Percentiles rank a stretch among this genome's conserved stretches.
phyloP scores from a whole-genome alignment of 2,888 invertebrate species.

The Corythucha ciliata region DNA sequence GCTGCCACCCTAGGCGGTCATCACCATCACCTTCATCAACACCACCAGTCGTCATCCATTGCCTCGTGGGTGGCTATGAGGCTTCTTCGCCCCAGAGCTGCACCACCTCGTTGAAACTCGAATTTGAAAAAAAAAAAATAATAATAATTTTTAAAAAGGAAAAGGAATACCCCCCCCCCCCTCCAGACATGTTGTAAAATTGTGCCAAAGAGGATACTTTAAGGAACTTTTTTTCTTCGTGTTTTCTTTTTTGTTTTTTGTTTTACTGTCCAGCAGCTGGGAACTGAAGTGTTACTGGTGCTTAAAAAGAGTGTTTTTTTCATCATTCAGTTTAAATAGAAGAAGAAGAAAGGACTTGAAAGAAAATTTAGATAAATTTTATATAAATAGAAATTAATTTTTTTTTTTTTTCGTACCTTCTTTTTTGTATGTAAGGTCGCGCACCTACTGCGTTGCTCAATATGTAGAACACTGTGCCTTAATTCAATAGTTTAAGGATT shows the following conservation, averaged over 20 bases:
- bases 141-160: too few relatives aligned
- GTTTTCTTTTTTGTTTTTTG: not conserved
- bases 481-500: too few relatives aligned
- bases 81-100: slow-evolving; percentile 46
- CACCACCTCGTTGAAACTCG: slow-evolving; percentile 35
- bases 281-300: slow-evolving; percentile 8
- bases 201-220: slow-evolving; percentile 35
- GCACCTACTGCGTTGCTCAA: slow-evolving; percentile 33
- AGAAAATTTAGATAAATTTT: not conserved
- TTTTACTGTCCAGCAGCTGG: not conserved
- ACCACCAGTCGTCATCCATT: slow-evolving; percentile 38
- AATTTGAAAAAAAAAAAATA: too few relatives aligned
- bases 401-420: slow-evolving; percentile 27
- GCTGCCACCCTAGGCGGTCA: not conserved
- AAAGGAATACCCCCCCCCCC: slow-evolving; percentile 24
- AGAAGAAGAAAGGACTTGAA: not conserved
- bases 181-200: slow-evolving; percentile 32
- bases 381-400: slow-evolving; percentile 15
- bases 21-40: not conserved
- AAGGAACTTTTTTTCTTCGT: slow-evolving; percentile 17
- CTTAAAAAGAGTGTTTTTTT: slow-evolving; percentile 18
- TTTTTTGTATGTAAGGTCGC: slow-evolving; percentile 30
- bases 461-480: slow-evolving; percentile 32
- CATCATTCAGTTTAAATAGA: slow-evolving; percentile 25
- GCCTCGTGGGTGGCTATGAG: slow-evolving; percentile 67